Evolutionary conservation across 2,888 invertebrate genomes (phyloP).

Genomic region (Stenodera caucasica): DNA sequence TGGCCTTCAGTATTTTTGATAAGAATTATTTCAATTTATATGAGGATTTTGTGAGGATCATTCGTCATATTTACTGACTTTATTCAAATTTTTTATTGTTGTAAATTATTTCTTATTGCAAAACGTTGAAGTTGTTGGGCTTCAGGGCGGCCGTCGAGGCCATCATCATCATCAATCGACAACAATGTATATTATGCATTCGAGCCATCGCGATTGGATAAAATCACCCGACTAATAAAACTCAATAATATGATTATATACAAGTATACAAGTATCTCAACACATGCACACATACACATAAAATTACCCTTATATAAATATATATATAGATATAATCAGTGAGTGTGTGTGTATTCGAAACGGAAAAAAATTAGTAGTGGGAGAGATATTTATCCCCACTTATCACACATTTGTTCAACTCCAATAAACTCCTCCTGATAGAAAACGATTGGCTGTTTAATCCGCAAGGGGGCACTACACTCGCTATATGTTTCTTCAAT

Average conservation of each 20-base stretch:
- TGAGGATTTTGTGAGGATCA: too few relatives aligned
- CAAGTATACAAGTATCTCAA: not conserved
- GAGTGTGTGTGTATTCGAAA: not conserved
- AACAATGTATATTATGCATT: slow-evolving; percentile 24
- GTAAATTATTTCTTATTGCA: too few relatives aligned
- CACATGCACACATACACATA: not conserved
- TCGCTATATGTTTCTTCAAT: not conserved
- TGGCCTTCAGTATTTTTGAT: too few relatives aligned
- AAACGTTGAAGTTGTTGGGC: not conserved
- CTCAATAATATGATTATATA: not conserved
- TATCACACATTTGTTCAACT: not conserved
- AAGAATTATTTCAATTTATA: too few relatives aligned
- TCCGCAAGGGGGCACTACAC: slow-evolving; percentile 3
- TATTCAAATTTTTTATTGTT: too few relatives aligned
- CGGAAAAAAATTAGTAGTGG: not conserved
- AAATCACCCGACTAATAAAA: slow-evolving; percentile 5
- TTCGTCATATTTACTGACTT: too few relatives aligned
- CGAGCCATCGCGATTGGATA: slow-evolving; percentile 26
- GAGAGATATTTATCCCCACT: not conserved
- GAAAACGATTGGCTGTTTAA: slow-evolving; percentile 5
- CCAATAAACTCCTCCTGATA: slow-evolving; percentile 8
- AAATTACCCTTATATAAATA: not conserved
- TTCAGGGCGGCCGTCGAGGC: not conserved
- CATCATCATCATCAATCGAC: slow-evolving; percentile 9
- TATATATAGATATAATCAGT: not conserved